A percentile compares a stretch with the other conserved stretches of the same genome.
phyloP scores from a whole-genome alignment of 1,140 invertebrate genomes.

The Melitaea cinxia region DNA sequence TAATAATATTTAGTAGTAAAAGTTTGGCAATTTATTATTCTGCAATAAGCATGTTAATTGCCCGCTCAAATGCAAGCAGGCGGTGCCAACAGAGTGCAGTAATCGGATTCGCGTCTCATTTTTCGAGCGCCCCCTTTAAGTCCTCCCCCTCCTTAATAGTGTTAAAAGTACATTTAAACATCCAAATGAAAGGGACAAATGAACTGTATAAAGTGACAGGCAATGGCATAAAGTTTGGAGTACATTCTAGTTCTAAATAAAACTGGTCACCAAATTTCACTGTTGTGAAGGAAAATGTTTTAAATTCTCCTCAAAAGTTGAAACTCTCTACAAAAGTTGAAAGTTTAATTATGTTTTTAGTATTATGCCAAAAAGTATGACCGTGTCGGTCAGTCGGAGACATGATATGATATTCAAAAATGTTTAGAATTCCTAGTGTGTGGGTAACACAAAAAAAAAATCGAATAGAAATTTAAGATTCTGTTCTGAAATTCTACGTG shows the following conservation, averaged over 20 bases:
- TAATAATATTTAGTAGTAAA: no score
- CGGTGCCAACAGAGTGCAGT: conserved; percentile 9
- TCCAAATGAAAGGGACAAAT: conserved; percentile 36
- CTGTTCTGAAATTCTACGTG: no score
- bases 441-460: no score
- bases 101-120: conserved; percentile 52
- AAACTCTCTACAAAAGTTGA: no score
- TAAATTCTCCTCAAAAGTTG: no score
- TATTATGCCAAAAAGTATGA: no score
- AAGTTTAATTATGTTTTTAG: no score
- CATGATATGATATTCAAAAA: no score
- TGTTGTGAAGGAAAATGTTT: no score
- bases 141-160: conserved; percentile 43
- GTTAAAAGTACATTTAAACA: conserved; percentile 56
- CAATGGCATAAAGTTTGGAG: conserved; percentile 12
- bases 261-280: not conserved
- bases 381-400: no score
- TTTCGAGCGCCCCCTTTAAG: conserved; percentile 49
- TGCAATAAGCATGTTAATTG: conserved; percentile 18
- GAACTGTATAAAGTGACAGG: conserved; percentile 25
- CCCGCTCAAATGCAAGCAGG: conserved; percentile 7
- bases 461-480: no score
- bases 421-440: no score
- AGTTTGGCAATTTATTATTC: conserved; percentile 14
- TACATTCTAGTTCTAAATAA: not conserved